Conservation (phyloP, 2,113 vertebrate genomes). For the Burhinus bistriatus region DNA sequence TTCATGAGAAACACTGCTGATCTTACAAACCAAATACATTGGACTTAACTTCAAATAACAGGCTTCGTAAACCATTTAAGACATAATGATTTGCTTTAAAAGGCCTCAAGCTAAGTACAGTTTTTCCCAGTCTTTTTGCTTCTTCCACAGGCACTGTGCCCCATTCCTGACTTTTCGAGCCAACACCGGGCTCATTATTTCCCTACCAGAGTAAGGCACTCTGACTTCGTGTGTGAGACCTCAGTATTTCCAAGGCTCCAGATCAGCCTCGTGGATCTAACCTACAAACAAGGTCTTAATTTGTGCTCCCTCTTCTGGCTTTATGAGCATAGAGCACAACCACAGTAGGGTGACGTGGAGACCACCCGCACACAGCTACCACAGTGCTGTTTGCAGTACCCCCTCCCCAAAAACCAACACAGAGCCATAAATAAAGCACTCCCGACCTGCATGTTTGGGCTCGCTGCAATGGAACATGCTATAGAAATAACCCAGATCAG, state of each 20-base stretch:
- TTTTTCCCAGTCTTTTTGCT: background rate
- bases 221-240: accelerated
- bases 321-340: background rate
- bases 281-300: background rate
- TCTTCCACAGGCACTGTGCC: background rate
- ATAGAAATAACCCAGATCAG: background rate
- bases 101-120: background rate
- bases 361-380: accelerated
- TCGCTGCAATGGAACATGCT: background rate
- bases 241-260: background rate
- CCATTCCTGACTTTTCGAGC: background rate
- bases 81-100: background rate
- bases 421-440: background rate
- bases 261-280: background rate
- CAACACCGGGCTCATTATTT: background rate
- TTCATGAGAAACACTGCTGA: background rate
- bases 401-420: background rate
- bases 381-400: accelerated
- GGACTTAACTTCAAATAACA: background rate
- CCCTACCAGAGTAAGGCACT: background rate
- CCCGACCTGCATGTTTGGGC: background rate
- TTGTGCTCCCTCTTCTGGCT: conserved; percentile 48
- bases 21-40: background rate
- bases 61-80: background rate
- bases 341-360: accelerated